Conservation (phyloP, 1,140 invertebrate genomes). For the Bicyclus anynana region DNA sequence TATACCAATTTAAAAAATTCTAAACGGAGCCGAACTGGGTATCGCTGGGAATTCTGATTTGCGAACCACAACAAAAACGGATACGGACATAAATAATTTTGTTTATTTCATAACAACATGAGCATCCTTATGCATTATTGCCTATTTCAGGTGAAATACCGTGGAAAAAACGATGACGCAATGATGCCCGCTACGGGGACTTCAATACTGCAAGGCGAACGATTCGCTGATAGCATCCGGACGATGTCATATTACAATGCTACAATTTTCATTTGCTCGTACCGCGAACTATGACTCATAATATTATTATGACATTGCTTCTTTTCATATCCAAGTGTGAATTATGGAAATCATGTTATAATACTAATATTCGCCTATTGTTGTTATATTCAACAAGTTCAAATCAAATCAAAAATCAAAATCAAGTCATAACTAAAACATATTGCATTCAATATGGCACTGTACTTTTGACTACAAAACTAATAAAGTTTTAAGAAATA, state of each 20-base stretch:
- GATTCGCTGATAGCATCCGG: constrained; percentile 11
- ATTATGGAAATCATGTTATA: background rate
- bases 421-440: too few relatives aligned
- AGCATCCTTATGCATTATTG: background rate
- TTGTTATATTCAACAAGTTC: too few relatives aligned
- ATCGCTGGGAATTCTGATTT: too few relatives aligned
- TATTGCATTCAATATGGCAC: too few relatives aligned
- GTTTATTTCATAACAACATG: background rate
- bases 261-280: constrained; percentile 30
- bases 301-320: background rate
- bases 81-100: too few relatives aligned
- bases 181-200: constrained; percentile 8
- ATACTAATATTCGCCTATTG: too few relatives aligned
- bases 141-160: constrained; percentile 1
- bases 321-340: constrained; percentile 2
- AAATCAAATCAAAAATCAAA: too few relatives aligned
- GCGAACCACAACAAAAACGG: too few relatives aligned
- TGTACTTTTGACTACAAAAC: too few relatives aligned
- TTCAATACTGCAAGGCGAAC: constrained; percentile 18
- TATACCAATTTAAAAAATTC: too few relatives aligned
- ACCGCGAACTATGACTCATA: constrained; percentile 35
- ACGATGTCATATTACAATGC: constrained; percentile 14
- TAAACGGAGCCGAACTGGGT: too few relatives aligned
- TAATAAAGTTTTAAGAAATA: too few relatives aligned
- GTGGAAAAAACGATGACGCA: constrained; percentile 17